A percentile compares a stretch with the other conserved stretches of the same genome.
These are phyloP conservation scores for Myrmecobius fasciatus DNA, from an alignment of 2,113 vertebrate species.

Conservation along the genomic window DNA sequence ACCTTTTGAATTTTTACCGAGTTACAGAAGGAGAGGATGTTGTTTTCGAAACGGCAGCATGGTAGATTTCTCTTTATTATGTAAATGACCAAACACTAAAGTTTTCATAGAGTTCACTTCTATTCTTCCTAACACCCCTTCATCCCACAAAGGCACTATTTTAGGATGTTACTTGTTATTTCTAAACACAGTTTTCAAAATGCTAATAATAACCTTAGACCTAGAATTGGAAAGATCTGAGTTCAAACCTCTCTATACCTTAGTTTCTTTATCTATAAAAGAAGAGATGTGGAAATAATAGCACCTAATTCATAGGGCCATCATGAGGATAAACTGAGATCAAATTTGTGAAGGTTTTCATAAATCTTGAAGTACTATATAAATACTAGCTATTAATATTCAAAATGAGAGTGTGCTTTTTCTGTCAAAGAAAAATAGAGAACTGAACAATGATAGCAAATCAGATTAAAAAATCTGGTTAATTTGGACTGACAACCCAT, in stretches of 20 bases:
- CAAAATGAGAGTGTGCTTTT: neutral
- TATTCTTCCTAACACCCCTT: neutral
- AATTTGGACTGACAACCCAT: no score
- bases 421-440: neutral
- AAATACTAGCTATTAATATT: neutral
- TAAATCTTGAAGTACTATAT: no score
- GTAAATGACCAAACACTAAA: neutral
- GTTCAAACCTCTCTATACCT: no score
- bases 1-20: slow-evolving; percentile 14
- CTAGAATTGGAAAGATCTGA: no score
- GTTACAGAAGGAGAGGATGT: neutral
- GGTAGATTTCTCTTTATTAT: neutral
- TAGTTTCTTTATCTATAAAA: no score
- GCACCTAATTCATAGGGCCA: no score
- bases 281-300: no score
- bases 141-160: neutral
- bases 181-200: slow-evolving; percentile 20
- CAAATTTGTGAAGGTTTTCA: no score
- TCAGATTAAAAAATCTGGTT: neutral
- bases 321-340: no score
- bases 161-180: slow-evolving; percentile 7
- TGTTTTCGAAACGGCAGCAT: neutral
- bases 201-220: neutral
- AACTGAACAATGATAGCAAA: slow-evolving; percentile 13
- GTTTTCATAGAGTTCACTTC: neutral